Conservation (phyloP, 2,888 invertebrate genomes). For the Drosophila bunnanda region DNA sequence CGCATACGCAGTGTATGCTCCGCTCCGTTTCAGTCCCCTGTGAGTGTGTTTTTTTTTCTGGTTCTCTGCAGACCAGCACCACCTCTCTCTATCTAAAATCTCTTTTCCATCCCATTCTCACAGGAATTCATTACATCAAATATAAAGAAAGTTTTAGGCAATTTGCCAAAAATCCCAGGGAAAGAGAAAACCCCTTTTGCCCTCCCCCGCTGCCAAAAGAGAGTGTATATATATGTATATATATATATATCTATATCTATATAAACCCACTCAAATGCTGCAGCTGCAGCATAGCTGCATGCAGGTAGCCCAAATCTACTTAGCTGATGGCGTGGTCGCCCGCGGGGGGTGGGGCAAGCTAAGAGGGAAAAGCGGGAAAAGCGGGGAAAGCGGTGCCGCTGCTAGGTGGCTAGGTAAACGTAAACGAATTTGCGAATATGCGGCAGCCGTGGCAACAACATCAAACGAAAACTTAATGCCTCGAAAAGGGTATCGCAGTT, state of each 20-base stretch:
- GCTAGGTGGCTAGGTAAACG: constrained; percentile 50
- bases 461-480: constrained; percentile 32
- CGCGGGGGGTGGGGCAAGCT: constrained; percentile 13
- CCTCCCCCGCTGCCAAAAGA: constrained; percentile 10
- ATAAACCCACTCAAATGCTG: constrained; percentile 50
- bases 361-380: background rate
- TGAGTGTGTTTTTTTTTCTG: constrained; percentile 27
- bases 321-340: constrained; percentile 66
- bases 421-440: constrained; percentile 77
- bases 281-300: constrained; percentile 71
- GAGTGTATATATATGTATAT: constrained; percentile 7
- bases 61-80: constrained; percentile 56
- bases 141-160: constrained; percentile 80
- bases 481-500: background rate
- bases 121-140: constrained; percentile 80
- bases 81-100: constrained; percentile 38
- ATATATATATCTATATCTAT: constrained; percentile 7
- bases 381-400: constrained; percentile 2
- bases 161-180: constrained; percentile 67
- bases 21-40: constrained; percentile 26
- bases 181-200: constrained; percentile 5
- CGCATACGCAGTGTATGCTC: constrained; percentile 68
- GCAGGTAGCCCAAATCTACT: constrained; percentile 78
- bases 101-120: constrained; percentile 7
- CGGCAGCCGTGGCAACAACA: constrained; percentile 56